Base-by-base conservation (phyloP, 2,888 invertebrate genomes). In the Leptura quadrifasciata region DNA sequence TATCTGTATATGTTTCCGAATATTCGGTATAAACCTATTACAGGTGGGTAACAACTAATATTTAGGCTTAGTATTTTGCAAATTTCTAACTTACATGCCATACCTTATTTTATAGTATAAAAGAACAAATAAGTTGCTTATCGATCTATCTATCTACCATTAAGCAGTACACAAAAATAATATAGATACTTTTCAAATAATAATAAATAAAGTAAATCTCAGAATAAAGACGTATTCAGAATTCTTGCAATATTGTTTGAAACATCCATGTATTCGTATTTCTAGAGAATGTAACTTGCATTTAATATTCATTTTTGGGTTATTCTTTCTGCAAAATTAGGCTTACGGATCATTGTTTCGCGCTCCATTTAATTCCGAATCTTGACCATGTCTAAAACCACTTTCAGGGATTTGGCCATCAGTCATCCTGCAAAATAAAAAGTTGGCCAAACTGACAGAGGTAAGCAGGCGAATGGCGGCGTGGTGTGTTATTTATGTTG, bases 401-500 rank as follows among this genome's bases (percentile, higher is more conserved):
- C 70, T 69, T 52, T 24, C 21, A 9, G 35, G 68, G 61, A 69
- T 74, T 70, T 39, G 57, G 64, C 58, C 64, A 75, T 65, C 73
- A 70, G 75, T 75, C 76, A 76, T 67, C 76, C 67, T 60, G 55
- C 74, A 64, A 71, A 76, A 76, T 74, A 76, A 74, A 77, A 72
- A 71, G 67, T 74, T 70, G 35, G 20, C 65, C 60, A 76, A 76
- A 76, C 76, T 74, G 77, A 79, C 78, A 77, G 74, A 79, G 73
- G 79, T 77, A 77, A 64, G 72, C 74, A 67, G 72, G 67, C 63
- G 73, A 70, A 72, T 67, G 75, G 72, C 39, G 52, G 71, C 47
- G 9, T 17, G 18, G 27, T 52, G 70, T 73, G 79, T 82, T 83
- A 87, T 86, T 86, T 86, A 86, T 85, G 84, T 82, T 83, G 78